Evolutionary conservation across 2,797 vertebrate genomes (phyloP), one percentile per base, ranked within the genome.

Genomic region (Cephalopachus bancanus): DNA sequence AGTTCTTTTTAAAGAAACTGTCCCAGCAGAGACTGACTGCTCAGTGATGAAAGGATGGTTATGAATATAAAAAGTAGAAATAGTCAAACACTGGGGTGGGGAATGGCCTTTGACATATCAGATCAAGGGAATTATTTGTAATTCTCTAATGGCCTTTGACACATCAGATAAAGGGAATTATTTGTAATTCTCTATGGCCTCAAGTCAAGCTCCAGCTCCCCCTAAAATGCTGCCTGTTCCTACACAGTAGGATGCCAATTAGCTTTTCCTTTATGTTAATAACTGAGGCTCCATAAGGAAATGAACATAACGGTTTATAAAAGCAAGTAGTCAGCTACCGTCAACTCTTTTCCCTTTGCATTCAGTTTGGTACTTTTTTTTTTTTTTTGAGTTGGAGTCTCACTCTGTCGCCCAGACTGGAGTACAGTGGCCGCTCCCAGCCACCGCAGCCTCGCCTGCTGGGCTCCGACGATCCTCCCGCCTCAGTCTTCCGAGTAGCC

Each of bases 11-110:
- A 11, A 92, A 92, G 53, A 95, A 92, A 90, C 0, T 83, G 26
- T 22, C 51, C 30, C 22, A 92, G 65, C 8, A 65, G 26, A 88
- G 26, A 81, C 4, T 71, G 74, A 57, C 57, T 91, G 89, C 64
- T 93, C 16, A 84, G 51, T 74, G 69, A 86, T 85, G 59, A 81
- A 20, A 93, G 7, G 44, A 26, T 71, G 30, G 28, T 60, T 95
- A 92, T 37, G 33, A 90, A 86, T 49, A 93, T 67, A 37, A 92
- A 83, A 94, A 93, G 37, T 72, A 89, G 49, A 81, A 28, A 84
- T 37, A 53, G 53, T 33, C 57, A 87, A 94, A 10, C 11, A 75
- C 30, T 94, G 12, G 17, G 10, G 17, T 65, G 75, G 33, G 22
- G 26, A 91, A 93, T 83, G 69, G 64, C 44, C 33, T 74, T 72